These are phyloP conservation scores for Danio aesculapii DNA, from an alignment of 2,797 vertebrate species.

Conservation along the genomic window DNA sequence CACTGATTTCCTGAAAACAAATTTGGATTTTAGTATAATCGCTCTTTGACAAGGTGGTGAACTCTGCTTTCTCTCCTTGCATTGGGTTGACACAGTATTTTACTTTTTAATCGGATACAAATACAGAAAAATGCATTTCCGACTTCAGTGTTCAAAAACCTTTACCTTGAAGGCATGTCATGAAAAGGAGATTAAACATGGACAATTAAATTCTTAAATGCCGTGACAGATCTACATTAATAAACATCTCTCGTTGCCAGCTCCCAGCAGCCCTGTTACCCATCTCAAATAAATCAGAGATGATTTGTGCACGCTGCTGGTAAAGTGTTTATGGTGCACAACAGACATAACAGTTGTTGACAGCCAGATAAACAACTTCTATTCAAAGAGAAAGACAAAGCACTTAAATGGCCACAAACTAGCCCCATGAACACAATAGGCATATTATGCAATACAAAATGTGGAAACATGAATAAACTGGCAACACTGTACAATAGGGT, in stretches of 20 bases:
- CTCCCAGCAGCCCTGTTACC: neutral
- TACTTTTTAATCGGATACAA: too few species aligned
- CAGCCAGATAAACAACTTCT: constrained; percentile 11
- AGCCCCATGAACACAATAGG: constrained; percentile 50
- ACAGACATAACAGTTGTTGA: constrained; percentile 30
- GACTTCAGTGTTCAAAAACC: too few species aligned
- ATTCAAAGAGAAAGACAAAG: constrained; percentile 2
- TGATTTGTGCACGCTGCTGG: constrained; percentile 26
- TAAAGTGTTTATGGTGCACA: constrained; percentile 29
- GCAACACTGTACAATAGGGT: neutral
- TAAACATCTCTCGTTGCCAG: neutral
- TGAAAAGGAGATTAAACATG: constrained; percentile 14
- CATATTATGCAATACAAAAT: neutral
- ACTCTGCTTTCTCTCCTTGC: too few species aligned
- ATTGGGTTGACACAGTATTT: too few species aligned
- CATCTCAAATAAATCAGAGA: constrained; percentile 23
- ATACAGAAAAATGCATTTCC: too few species aligned
- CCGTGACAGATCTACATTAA: constrained; percentile 25
- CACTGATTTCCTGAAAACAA: too few species aligned
- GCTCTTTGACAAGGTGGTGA: too few species aligned
- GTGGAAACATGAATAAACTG: neutral
- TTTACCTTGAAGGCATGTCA: constrained; percentile 10
- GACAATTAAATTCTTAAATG: constrained; percentile 4
- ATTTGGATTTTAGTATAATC: too few species aligned
- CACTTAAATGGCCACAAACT: neutral